Evolutionary conservation across 2,888 invertebrate genomes (phyloP), one percentile per base, ranked within the genome.

Genomic region (Cephonodes hylas): DNA sequence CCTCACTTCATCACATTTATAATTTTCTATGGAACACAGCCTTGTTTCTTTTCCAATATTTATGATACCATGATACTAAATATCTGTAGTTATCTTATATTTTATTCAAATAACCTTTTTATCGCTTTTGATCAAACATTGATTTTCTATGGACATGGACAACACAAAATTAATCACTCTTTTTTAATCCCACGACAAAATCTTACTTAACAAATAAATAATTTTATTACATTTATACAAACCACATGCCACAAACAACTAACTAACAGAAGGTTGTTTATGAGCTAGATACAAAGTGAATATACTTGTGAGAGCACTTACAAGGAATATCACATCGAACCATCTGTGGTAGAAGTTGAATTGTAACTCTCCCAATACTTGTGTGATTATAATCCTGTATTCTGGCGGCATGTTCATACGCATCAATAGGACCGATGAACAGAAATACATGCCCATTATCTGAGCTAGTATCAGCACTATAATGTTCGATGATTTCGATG

Each of bases 401-500:
- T 99, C 98, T 0, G 97, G 95, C 0, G 99, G 99, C 98, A 99
- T 99, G 84, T 99, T 99, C 99, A 99, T 99, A 31, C 99, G 93
- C 96, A 99, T 98, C 44, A 99, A 90, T 0, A 99, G 93, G 0
- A 99, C 99, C 0, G 98, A 99, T 0, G 99, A 99, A 60, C 99
- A 98, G 90, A 99, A 99, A 84, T 99, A 99, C 99, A 99, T 99
- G 42, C 99, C 99, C 99, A 99, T 99, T 74, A 99, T 97, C 93
- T 99, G 99, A 0, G 99, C 99, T 46, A 99, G 93, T 67, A 98
- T 96, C 59, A 99, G 88, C 2, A 99, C 99, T 71, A 99, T 99
- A 62, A 99, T 96, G 85, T 99, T 99, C 8, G 99, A 99, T 3
- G 99, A 99, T 88, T 99, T 99, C 72, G 97, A 98, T 73, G 99